Evolutionary conservation across 1,140 invertebrate genomes (phyloP).

Genomic region (Harpegnathos saltator): DNA sequence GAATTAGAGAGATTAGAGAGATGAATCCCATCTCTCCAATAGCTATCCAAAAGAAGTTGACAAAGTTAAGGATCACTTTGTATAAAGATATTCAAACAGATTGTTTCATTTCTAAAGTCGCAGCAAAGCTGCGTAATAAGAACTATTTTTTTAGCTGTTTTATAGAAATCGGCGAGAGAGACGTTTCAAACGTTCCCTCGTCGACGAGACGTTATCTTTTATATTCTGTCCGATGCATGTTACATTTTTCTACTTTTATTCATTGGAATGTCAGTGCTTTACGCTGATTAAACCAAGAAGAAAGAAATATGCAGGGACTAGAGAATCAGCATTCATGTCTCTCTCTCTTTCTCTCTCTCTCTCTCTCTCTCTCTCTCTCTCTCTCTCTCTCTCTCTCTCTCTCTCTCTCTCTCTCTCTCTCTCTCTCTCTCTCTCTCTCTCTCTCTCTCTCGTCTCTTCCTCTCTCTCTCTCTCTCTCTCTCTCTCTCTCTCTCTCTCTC

Average conservation of each 20-base stretch:
- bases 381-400: no score
- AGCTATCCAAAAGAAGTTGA: background rate
- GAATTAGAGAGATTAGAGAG: background rate
- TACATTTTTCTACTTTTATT: slow-evolving; percentile 4
- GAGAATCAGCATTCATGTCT: background rate
- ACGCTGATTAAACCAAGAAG: background rate
- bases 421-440: background rate
- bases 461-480: background rate
- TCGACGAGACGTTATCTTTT: background rate
- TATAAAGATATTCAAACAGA: background rate
- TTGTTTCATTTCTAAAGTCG: background rate
- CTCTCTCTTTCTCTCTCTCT: background rate
- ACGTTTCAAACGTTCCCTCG: background rate
- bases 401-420: background rate
- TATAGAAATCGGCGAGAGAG: background rate
- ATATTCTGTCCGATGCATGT: background rate
- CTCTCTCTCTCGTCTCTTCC: background rate
- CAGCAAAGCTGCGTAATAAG: background rate
- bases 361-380: no score
- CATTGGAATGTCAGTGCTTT: background rate
- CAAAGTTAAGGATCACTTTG: background rate
- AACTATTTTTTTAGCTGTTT: background rate
- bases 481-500: background rate
- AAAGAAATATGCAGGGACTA: background rate
- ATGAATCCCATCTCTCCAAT: background rate